Conservation (phyloP, 2,888 invertebrate genomes). For the Pogonocherus hispidulus region DNA sequence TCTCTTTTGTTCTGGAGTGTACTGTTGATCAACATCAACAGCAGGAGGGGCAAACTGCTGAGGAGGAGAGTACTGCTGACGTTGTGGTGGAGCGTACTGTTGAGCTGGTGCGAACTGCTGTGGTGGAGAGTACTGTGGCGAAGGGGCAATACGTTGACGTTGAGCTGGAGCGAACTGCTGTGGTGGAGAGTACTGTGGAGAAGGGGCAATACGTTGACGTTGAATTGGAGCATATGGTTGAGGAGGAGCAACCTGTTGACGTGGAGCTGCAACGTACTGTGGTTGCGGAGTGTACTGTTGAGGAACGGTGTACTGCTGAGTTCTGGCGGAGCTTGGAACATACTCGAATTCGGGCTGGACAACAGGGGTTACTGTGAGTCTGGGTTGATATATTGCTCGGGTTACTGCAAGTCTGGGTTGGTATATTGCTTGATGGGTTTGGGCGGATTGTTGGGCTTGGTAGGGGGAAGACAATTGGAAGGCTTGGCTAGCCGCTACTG, state of each 20-base stretch:
- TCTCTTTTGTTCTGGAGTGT: conserved; percentile 55
- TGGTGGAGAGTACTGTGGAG: conserved; percentile 54
- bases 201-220: conserved; percentile 33
- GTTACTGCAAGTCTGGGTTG: too few species aligned
- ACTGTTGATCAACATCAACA: too few species aligned
- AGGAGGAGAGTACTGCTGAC: too few species aligned
- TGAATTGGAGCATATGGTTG: conserved; percentile 46
- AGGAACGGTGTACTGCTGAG: conserved; percentile 42
- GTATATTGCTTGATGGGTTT: neutral
- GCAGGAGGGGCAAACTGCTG: too few species aligned
- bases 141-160: conserved; percentile 27
- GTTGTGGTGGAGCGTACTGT: neutral
- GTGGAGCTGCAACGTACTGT: conserved; percentile 52
- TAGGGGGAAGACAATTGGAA: neutral
- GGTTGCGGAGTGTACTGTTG: conserved; percentile 48
- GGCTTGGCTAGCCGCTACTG: conserved; percentile 54
- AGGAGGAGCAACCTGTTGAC: conserved; percentile 37
- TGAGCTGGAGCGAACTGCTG: conserved; percentile 27
- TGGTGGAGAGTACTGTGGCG: conserved; percentile 53
- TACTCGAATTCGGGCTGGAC: neutral
- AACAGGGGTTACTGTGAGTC: neutral
- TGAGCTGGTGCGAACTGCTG: conserved; percentile 30
- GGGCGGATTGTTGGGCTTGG: neutral
- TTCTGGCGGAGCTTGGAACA: neutral
- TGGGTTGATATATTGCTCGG: neutral